phyloP scores from a whole-genome alignment of 2,113 vertebrate species.

The Apodemus sylvaticus region DNA sequence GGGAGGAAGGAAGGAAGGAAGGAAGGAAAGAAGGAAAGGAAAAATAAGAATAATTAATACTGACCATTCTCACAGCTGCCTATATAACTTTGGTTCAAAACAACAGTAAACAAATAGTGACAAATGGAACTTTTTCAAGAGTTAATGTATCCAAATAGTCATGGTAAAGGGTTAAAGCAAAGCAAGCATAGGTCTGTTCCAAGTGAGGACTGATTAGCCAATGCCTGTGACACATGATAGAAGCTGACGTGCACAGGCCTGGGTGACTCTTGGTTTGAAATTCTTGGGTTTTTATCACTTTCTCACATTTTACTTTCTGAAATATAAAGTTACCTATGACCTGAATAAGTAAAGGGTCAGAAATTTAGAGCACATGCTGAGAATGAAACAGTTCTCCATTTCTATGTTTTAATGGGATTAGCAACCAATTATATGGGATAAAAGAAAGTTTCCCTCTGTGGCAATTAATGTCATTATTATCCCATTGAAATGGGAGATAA shows the following conservation, averaged over 20 bases:
- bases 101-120: not conserved
- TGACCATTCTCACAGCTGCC: not conserved
- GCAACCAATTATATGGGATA: not conserved
- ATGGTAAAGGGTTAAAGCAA: not conserved
- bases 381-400: not conserved
- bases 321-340: not conserved
- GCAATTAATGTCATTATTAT: not conserved
- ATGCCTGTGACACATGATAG: accelerated
- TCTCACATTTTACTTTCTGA: not conserved
- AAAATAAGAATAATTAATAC: not conserved
- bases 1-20: too few relatives aligned
- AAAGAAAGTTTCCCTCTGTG: not conserved
- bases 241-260: not conserved
- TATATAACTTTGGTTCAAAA: not conserved
- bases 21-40: too few relatives aligned
- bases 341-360: not conserved
- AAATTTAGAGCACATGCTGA: not conserved
- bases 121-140: not conserved
- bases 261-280: accelerated
- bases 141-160: not conserved
- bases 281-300: not conserved
- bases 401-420: not conserved
- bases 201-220: not conserved
- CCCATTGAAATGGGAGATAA: not conserved
- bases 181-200: not conserved